Conservation (phyloP, 2,888 invertebrate genomes). For the Catocala nupta region DNA sequence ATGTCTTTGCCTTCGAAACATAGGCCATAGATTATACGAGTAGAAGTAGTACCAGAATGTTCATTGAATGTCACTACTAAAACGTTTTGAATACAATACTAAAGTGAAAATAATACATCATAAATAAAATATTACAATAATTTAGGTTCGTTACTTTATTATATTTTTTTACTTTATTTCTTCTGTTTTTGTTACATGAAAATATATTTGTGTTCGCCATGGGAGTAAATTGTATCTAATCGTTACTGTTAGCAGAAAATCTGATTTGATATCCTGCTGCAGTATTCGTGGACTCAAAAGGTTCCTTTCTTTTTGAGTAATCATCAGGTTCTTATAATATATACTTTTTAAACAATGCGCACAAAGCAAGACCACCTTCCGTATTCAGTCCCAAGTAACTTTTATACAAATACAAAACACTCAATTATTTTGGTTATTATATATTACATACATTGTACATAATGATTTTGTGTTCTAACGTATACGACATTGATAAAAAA, state of each 20-base stretch:
- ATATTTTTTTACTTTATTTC: too few relatives aligned
- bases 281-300: too few relatives aligned
- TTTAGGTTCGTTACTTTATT: too few relatives aligned
- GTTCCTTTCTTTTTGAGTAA: too few relatives aligned
- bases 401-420: constrained; percentile 76
- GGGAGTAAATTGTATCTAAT: too few relatives aligned
- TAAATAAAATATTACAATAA: too few relatives aligned
- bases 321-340: not conserved
- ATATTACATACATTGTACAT: constrained; percentile 62
- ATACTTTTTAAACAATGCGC: constrained; percentile 1
- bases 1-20: constrained; percentile 15
- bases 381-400: constrained; percentile 57
- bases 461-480: constrained; percentile 66
- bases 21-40: constrained; percentile 2
- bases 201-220: too few relatives aligned
- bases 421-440: constrained; percentile 63
- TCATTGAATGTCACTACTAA: not conserved
- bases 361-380: constrained; percentile 70
- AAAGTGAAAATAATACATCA: too few relatives aligned
- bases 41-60: constrained; percentile 1
- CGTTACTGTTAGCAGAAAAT: too few relatives aligned
- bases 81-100: not conserved
- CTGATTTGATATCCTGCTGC: too few relatives aligned
- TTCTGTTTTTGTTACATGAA: too few relatives aligned
- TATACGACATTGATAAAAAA: constrained; percentile 74